These are phyloP conservation scores for Ommatoiulus sabulosus DNA, from an alignment of 2,888 invertebrate species.

Conservation along the genomic window DNA sequence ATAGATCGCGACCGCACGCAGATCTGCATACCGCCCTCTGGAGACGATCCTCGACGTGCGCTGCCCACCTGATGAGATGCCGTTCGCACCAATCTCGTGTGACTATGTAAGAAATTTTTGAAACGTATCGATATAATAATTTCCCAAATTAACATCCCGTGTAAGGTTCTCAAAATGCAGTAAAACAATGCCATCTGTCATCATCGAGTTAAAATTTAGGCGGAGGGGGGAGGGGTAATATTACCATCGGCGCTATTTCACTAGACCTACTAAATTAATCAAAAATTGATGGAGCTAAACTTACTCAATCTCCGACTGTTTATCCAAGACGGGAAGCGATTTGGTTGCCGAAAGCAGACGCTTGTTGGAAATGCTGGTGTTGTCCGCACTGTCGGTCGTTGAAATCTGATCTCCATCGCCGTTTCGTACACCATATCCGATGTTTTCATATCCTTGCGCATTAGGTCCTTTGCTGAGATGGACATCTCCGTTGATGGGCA, in stretches of 20 bases:
- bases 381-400: neutral
- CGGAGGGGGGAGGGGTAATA: no score
- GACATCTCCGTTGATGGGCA: constrained; percentile 50
- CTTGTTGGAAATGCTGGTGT: constrained; percentile 9
- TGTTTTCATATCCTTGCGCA: constrained; percentile 51
- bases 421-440: neutral
- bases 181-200: neutral
- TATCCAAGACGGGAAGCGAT: constrained; percentile 53
- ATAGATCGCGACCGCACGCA: constrained; percentile 69
- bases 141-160: neutral
- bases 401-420: neutral
- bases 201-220: no score
- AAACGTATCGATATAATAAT: neutral
- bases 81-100: constrained; percentile 14
- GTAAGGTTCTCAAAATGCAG: no score
- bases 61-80: constrained; percentile 52
- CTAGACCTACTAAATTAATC: neutral
- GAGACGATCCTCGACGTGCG: neutral
- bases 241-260: no score
- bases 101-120: neutral
- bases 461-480: neutral
- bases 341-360: constrained; percentile 17
- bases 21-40: neutral
- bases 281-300: neutral
- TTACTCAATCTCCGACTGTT: neutral